Evolutionary conservation across 1,140 invertebrate species (phyloP), one percentile per base, ranked within the genome.

Genomic region (Zaprionus inermis): DNA sequence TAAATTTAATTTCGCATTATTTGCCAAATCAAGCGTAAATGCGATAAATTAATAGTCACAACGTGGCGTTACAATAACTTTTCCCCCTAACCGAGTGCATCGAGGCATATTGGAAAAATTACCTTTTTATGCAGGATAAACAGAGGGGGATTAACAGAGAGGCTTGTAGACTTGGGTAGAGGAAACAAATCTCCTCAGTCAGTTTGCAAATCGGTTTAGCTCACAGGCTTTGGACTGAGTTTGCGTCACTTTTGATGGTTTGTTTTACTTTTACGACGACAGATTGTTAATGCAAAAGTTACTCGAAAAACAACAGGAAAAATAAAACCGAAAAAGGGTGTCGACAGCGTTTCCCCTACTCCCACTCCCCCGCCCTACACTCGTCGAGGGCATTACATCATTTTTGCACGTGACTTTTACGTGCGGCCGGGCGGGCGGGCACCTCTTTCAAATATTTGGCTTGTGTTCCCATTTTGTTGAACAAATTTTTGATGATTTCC

Each of bases 11-110:
- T 89, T 73, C 70, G 30, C 72, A 71, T 81, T 84, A 76, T 69
- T 67, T 65, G 80, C 75, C 51, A 81, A 89, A 84, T 89, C 84
- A 89, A 89, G 77, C 77, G 84, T 75, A 72, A 89, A 81, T 49
- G 67, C 71, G 84, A 89, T 89, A 89, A 89, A 89, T 89, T 81
- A 89, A 83, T 89, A 73, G 84, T 70, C 72, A 11, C 67, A 83
- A 78, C 72, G 44, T n/a, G 16, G 16, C 44, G 44, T 46, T 32
- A 20, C 60, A 64, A 20, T 41, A 78, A 60, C 16, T 34, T 16
- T 44, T 16, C 5, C 6, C 9, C 30, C 56, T 32, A 54, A 57
- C 22, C 20, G 41, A 30, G n/a, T 57, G 52, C 58, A 67, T 34
- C 41, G 22, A 30, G 60, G 36, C n/a, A 5, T 18, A n/a, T 44